These are phyloP conservation scores for Standfussiana lucernea DNA, from an alignment of 2,888 invertebrate genomes.

Conservation along the genomic window DNA sequence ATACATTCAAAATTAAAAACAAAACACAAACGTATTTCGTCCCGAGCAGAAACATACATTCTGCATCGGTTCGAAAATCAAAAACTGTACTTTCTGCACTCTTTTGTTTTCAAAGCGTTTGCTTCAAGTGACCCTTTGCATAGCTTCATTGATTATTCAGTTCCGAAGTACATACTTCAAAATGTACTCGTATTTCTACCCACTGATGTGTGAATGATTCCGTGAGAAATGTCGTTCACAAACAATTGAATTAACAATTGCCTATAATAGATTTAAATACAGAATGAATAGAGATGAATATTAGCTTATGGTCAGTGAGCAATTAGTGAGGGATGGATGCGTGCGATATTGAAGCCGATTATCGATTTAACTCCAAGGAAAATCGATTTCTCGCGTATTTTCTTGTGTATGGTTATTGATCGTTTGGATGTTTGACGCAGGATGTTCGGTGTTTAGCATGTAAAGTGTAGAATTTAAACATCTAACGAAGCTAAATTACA, in stretches of 20 bases:
- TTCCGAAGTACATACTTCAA: conserved; percentile 42
- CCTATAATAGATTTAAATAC: conserved; percentile 49
- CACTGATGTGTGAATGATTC: conserved; percentile 51
- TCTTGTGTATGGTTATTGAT: conserved; percentile 41
- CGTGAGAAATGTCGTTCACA: conserved; percentile 55
- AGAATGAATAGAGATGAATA: conserved; percentile 40
- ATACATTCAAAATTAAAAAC: background rate
- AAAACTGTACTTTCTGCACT: background rate
- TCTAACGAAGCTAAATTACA: conserved; percentile 1
- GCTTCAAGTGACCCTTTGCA: conserved; percentile 27
- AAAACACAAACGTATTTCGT: background rate
- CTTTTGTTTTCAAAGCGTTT: conserved; percentile 8
- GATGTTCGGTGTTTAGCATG: conserved; percentile 7
- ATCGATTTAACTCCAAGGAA: conserved; percentile 46
- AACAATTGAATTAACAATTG: conserved; percentile 56
- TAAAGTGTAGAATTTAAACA: conserved; percentile 9
- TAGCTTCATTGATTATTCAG: conserved; percentile 11
- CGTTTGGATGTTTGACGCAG: conserved; percentile 1
- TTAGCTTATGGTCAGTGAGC: conserved; percentile 34
- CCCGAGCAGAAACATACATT: background rate
- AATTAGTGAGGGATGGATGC: conserved; percentile 47
- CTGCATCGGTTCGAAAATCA: background rate
- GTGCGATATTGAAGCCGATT: conserved; percentile 55
- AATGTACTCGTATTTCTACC: conserved; percentile 31
- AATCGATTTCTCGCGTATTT: conserved; percentile 59